Evolutionary conservation across 2,888 invertebrate genomes (phyloP).

Genomic region (Scelioninae gen. 1): DNA sequence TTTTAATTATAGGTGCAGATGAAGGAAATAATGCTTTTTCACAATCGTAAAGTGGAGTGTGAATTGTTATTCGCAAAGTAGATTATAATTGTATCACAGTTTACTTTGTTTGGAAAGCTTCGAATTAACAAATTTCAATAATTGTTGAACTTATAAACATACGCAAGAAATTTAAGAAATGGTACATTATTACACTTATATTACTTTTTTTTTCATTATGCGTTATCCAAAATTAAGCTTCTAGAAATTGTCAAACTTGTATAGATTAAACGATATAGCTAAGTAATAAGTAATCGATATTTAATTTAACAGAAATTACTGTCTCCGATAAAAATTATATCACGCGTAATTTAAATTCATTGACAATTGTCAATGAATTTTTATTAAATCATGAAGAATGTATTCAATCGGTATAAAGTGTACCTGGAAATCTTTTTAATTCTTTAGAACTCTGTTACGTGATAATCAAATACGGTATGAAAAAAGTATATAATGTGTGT

Average conservation of each 20-base stretch:
- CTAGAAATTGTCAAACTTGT: conserved; percentile 1
- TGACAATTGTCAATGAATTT: neutral
- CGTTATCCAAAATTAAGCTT: neutral
- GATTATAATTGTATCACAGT: conserved; percentile 18
- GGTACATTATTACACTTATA: neutral
- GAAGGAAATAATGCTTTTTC: conserved; percentile 34
- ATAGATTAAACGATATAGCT: neutral
- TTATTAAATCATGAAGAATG: neutral
- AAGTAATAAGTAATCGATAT: neutral
- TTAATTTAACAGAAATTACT: conserved; percentile 6
- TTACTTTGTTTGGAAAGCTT: neutral
- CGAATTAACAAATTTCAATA: conserved; percentile 5
- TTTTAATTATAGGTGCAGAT: conserved; percentile 36
- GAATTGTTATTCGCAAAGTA: conserved; percentile 21
- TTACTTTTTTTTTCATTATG: neutral
- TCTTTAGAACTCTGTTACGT: neutral
- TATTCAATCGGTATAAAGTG: neutral
- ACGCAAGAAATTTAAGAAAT: neutral
- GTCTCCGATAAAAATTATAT: conserved; percentile 2
- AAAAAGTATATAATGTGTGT: neutral
- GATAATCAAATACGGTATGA: neutral
- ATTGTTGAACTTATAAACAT: neutral
- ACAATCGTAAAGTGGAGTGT: conserved; percentile 5
- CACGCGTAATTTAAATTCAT: too few relatives aligned
- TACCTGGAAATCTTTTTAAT: neutral